A percentile compares a stretch with the other conserved stretches of the same genome.
Evolutionary conservation across 2,113 vertebrate genomes (phyloP).

Genomic region (Lampris incognitus): DNA sequence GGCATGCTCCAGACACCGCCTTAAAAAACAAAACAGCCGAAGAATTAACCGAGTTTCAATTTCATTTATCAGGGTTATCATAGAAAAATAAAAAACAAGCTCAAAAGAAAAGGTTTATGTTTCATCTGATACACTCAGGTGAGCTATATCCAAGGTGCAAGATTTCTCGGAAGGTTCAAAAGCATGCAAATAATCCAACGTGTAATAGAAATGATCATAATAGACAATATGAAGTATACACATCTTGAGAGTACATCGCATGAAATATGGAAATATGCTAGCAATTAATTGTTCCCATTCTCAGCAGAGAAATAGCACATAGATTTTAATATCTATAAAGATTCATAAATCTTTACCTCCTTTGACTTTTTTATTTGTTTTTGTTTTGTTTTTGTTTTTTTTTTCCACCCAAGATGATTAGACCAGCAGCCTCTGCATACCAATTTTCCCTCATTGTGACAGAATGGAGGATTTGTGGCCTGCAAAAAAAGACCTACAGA

Average conservation of each 20-base stretch:
- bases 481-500: conserved; percentile 6
- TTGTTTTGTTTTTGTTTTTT: too few relatives aligned
- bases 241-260: too few relatives aligned
- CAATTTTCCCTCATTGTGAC: conserved; percentile 35
- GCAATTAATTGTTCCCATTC: background rate
- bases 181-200: too few relatives aligned
- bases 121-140: conserved; percentile 3
- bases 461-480: conserved; percentile 28
- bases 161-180: background rate
- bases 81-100: conserved; percentile 17
- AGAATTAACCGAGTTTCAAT: conserved; percentile 49
- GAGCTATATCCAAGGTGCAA: conserved; percentile 37
- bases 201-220: too few relatives aligned
- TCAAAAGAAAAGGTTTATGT: conserved; percentile 33
- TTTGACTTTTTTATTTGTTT: too few relatives aligned
- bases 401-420: background rate
- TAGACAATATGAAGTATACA: too few relatives aligned
- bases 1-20: conserved; percentile 60
- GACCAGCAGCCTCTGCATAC: conserved; percentile 6
- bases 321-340: too few relatives aligned
- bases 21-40: conserved; percentile 57
- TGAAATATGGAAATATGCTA: too few relatives aligned
- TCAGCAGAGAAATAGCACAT: background rate
- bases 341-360: conserved; percentile 2
- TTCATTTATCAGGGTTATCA: conserved; percentile 38